Conservation (phyloP, 2,797 vertebrate genomes). For the Sardinella longiceps region DNA sequence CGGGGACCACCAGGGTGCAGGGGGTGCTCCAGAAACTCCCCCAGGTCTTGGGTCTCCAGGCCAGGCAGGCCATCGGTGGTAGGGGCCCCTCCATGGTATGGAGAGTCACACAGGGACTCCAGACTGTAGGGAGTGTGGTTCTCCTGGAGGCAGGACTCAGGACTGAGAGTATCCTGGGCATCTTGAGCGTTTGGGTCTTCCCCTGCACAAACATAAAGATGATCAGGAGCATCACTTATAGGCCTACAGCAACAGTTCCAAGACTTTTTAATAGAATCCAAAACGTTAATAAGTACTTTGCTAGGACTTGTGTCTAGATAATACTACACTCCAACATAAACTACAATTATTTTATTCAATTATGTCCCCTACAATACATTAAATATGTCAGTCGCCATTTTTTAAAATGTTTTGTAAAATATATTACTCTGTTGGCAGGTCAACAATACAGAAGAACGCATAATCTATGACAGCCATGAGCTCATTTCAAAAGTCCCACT, state of each 20-base stretch:
- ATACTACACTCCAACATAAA: background rate
- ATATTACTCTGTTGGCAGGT: background rate
- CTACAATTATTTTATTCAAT: background rate
- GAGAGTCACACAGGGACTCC: constrained; percentile 20
- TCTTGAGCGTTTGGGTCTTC: constrained; percentile 38
- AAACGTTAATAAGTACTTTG: background rate
- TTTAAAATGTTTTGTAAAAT: background rate
- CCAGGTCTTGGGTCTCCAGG: constrained; percentile 73
- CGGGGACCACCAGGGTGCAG: constrained; percentile 85
- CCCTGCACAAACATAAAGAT: constrained; percentile 5
- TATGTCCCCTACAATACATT: too few species aligned
- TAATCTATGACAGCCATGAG: background rate
- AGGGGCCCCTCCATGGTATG: constrained; percentile 9
- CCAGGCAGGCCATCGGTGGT: constrained; percentile 27
- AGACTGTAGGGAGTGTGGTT: constrained; percentile 30
- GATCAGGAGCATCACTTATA: background rate
- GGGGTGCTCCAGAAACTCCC: constrained; percentile 77
- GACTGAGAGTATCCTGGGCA: constrained; percentile 17
- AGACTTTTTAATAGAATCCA: background rate
- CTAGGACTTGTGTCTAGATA: background rate
- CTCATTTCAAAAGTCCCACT: background rate
- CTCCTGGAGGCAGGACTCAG: constrained; percentile 23
- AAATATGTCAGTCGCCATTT: background rate
- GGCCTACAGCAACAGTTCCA: too few species aligned
- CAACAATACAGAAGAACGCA: background rate